Evolutionary conservation across 2,113 vertebrate species (phyloP), one percentile per base, ranked within the genome.

Genomic region (Oreotrochilus melanogaster): DNA sequence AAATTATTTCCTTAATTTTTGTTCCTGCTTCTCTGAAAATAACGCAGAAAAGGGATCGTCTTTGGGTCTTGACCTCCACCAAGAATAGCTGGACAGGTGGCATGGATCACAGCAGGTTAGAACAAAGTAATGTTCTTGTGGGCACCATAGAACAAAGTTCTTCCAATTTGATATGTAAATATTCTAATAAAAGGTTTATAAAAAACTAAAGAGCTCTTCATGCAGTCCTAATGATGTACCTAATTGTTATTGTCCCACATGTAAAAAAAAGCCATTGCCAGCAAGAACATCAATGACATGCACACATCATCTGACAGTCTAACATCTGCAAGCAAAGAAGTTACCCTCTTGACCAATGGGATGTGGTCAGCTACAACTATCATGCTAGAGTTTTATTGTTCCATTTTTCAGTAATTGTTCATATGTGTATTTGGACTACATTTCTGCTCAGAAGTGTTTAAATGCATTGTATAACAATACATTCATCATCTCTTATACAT

Each of bases 211-310:
- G 4, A 51, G 33, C 14, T 73, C 10, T 33, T 73, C 56, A 42
- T 21, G 43, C 11, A 45, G 25, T 45, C 15, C 24, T 27, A 13
- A 73, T 33, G 39, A n/a, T 65, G 18, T 58, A 53, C 4, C 3
- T 31, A 37, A 56, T 33, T 73, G 7, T 14, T 85, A 8, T 14
- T 85, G 42, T 39, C 56, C n/a, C n/a, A 69, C 16, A 24, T 1
- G 1, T 14, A 7, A 15, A 27, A 39, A 78, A 45, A n/a, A 1
- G 2, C 33, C 23, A 15, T 0, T 57, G 47, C 47, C 35, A 57
- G 23, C 25, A 37, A 31, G 62, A 82, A 2, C 42, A 54, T 9
- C 5, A 30, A 28, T 53, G 73, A 4, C 27, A 14, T 0, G 6
- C 30, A 47, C 33, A 64, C 19, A 1, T 3, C 33, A 13, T 30